These are phyloP conservation scores for Casuarius casuarius DNA, from an alignment of 2,113 vertebrate species.

Conservation along the genomic window DNA sequence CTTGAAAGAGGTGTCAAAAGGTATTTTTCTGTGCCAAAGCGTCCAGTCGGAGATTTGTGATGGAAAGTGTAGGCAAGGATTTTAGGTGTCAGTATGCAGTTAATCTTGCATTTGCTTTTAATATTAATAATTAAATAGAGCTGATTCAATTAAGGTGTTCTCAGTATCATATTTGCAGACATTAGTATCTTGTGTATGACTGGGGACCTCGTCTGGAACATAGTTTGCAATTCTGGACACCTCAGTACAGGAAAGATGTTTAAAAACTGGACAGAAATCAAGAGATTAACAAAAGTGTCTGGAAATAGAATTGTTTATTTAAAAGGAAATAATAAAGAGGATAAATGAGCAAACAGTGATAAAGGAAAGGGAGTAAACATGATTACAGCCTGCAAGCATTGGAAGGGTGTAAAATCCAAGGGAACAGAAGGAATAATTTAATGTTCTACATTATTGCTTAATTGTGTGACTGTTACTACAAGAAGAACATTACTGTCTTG, in stretches of 20 bases:
- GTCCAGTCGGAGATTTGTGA: background rate
- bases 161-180: background rate
- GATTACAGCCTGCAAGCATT: background rate
- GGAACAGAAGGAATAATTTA: constrained; percentile 7
- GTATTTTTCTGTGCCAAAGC: background rate
- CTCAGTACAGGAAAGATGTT: background rate
- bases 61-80: background rate
- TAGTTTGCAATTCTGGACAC: background rate
- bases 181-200: background rate
- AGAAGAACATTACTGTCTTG: background rate
- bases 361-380: background rate
- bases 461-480: background rate
- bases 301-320: background rate
- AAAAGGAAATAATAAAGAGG: background rate
- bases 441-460: background rate
- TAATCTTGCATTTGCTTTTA: background rate
- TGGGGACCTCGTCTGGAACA: background rate
- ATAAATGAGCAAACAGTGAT: background rate
- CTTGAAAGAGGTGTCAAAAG: background rate
- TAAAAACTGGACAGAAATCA: background rate
- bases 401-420: background rate
- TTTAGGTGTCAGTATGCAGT: background rate
- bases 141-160: background rate
- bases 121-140: background rate
- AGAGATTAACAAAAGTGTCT: background rate